Evolutionary conservation across 2,113 vertebrate genomes (phyloP), one percentile per base, ranked within the genome.

Genomic region (Neolamprologus modestus): DNA sequence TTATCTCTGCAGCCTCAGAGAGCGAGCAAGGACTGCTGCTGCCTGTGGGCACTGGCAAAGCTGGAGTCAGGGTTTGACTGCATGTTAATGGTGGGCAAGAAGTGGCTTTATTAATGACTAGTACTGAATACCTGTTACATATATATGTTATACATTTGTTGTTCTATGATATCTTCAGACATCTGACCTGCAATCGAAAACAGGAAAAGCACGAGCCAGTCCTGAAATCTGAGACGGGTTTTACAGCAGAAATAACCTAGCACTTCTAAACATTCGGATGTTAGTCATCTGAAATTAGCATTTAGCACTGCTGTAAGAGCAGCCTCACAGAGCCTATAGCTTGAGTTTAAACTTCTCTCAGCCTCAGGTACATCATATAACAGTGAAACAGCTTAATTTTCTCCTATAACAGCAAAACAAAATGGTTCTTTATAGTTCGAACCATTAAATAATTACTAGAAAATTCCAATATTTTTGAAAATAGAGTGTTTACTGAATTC

Each of bases 1-100:
- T 94, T 94, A 94, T 90, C 91, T 83, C 89, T 10, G 86, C 87
- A 84, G 87, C 86, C 88, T 91, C 81, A 91, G 89, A 87, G 85
- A 90, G 40, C 31, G 82, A 81, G 82, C 82, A 7, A 59, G 84
- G 45, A 5, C 83, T 47, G 5, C 26, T 45, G 76, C 63, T 73
- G 76, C 76, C 52, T 42, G 45, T 31, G 59, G 12, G 63, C 42
- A 19, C 26, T 57, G 83, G 40, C 63, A 81, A 83, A 78, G 37
- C 28, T 14, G 37, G 59, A 71, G 79, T 26, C 28, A 5, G 35
- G 33, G 33, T 73, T 55, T 19, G 31, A 40, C 61, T 53, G 61
- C 47, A 66, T 45, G 57, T 50, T 63, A 61, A 61, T 2, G 8
- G 8, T 35, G 37, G 45, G 45, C 0, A 83, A 68, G 59, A 83